Evolutionary conservation across 1,140 invertebrate species (phyloP), one percentile per base, ranked within the genome.

Genomic region (Cyrtorhinus lividipennis): DNA sequence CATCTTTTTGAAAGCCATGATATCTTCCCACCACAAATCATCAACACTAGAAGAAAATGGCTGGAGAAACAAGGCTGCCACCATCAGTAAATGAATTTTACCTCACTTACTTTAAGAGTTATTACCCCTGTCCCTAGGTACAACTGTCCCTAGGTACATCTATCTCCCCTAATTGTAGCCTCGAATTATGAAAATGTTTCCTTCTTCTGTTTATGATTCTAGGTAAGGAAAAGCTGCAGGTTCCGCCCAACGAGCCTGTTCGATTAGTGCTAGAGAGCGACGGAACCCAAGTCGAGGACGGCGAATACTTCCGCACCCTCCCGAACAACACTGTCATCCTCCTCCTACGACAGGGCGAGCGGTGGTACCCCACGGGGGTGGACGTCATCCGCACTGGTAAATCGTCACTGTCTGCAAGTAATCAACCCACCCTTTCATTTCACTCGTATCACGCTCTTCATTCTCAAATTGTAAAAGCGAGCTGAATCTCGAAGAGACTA

Each of bases 221-320:
- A 88, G 86, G 90, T 66, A 88, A 91, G 71, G 90, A 93, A 77
- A 94, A 93, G 78, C 79, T 95, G 69, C 87, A 87, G 67, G 85
- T 92, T 74, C 81, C 85, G 69, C 81, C 83, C 69, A 83, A 82
- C 73, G 88, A 91, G 75, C 85, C 81, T 68, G 87, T 92, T 67
- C 83, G 85, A 67, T 78, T 95, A 74, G 91, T 95, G 69, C 78
- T 96, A 65, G 92, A 95, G 76, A 85, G 84, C 69, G 92, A 95
- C 83, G 92, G 92, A 67, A 95, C 92, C 46, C 91, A 95, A 78
- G 88, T 96, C 24, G 91, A 94, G 72, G 91, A 95, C 82, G 88
- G 90, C 67, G 88, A 92, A 70, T 94, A 93, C 77, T 94, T 94
- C 79, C 83, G 88, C 66, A 92, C 90, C 45, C 79, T 95, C 69